Percentiles rank a stretch among this genome's conserved stretches.
Conservation (phyloP, 2,113 vertebrate species). For the Motacilla tschutschensis region DNA sequence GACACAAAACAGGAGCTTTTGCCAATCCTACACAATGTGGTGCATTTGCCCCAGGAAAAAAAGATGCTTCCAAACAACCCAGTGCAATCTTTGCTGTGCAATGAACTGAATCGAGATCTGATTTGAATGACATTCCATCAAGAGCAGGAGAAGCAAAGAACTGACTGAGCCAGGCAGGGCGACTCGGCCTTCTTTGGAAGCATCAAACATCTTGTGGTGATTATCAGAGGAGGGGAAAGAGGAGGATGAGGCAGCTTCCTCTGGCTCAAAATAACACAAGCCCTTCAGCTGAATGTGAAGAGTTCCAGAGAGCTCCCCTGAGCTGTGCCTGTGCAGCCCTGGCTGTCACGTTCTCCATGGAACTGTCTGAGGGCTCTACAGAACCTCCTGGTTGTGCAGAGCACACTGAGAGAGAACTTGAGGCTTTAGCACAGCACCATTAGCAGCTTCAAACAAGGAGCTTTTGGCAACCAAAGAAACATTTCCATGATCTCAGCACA, state of each 20-base stretch:
- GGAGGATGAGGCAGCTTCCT: not conserved
- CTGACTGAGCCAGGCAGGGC: not conserved
- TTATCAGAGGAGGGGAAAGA: not conserved
- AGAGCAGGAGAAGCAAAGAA: not conserved
- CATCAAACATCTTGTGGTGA: not conserved
- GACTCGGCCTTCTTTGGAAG: not conserved
- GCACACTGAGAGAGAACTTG: not conserved
- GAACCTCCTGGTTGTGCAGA: not conserved
- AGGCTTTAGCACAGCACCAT: not conserved
- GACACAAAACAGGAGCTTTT: conserved; percentile 4
- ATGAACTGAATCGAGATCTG: conserved; percentile 25
- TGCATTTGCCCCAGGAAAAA: conserved; percentile 35
- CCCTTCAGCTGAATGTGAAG: not conserved
- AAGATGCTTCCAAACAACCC: conserved; percentile 20
- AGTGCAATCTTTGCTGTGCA: conserved; percentile 29
- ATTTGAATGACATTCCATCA: conserved; percentile 38
- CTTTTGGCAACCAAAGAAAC: not conserved
- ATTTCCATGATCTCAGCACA: not conserved
- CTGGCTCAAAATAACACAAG: not conserved
- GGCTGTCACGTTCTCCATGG: not conserved
- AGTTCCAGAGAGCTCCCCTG: not conserved
- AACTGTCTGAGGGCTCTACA: not conserved
- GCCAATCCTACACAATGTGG: conserved; percentile 21
- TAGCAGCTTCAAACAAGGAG: not conserved
- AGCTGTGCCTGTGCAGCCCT: not conserved